Evolutionary conservation across 2,888 invertebrate species (phyloP).

Genomic region (Polietes domitor): DNA sequence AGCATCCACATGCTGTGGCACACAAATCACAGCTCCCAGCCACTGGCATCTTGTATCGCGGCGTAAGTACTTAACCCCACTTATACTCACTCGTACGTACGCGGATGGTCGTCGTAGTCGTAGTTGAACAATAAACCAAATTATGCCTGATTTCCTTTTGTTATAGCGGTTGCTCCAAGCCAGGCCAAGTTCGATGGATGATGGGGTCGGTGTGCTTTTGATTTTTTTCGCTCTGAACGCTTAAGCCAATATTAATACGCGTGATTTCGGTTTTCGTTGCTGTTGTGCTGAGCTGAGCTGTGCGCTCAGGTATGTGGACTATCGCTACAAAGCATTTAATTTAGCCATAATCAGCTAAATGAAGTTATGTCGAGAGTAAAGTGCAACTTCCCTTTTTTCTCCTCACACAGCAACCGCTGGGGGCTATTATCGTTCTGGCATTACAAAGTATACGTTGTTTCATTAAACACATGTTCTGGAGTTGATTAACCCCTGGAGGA

Average conservation of each 20-base stretch:
- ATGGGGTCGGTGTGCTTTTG: constrained; percentile 10
- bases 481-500: no score
- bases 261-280: background rate
- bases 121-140: constrained; percentile 76
- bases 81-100: constrained; percentile 64
- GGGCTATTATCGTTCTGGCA: background rate
- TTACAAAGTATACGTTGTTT: background rate
- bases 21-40: background rate
- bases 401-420: background rate
- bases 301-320: background rate
- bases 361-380: constrained; percentile 21
- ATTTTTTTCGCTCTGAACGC: constrained; percentile 36
- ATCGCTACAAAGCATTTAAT: constrained; percentile 14
- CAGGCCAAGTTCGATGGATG: background rate
- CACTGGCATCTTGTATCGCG: constrained; percentile 65
- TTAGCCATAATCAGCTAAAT: constrained; percentile 41
- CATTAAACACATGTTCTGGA: no score
- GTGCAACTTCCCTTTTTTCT: background rate
- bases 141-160: constrained; percentile 66
- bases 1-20: constrained; percentile 25
- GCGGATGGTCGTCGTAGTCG: background rate
- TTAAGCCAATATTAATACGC: constrained; percentile 5
- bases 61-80: constrained; percentile 75
- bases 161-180: background rate
- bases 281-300: background rate